Evolutionary conservation across 2,888 invertebrate species (phyloP), one percentile per base, ranked within the genome.

Genomic region (Synanthedon tipuliformis): DNA sequence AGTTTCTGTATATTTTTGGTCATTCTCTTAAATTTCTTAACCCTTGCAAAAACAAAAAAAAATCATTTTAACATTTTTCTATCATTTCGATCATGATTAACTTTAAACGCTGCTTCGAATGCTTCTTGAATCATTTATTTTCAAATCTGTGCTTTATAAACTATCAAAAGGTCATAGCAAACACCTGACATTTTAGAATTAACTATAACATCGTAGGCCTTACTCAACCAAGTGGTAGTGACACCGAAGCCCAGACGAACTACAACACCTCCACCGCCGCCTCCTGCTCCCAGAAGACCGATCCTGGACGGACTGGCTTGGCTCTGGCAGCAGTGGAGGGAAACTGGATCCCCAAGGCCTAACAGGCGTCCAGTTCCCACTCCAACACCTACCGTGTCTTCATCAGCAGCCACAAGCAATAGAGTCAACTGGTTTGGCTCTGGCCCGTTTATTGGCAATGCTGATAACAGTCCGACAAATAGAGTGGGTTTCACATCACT

Each of bases 251-350:
- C 83, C 50, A 74, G 84, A 61, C 71, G 83, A 56, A 79, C 81
- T 48, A 82, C 76, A 48, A 86, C 85, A 52, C 66, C 78, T n/a
- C 73, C 73, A 40, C 78, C 77, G 27, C 77, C 85, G 3, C 81
- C 88, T 10, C 78, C 89, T n/a, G 75, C 87, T 8, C 81, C 82
- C 4, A 65, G 84, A 59, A 85, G 71, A 58, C 89, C 91, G 4
- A 75, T 89, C 50, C 61, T 89, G 56, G 89, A 89, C 51, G 89
- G 89, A n/a, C 65, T 89, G 50, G 82, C 89, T 18, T 89, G 89
- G 89, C 71, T 89, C 11, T 89, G 89, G 89, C 87, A 88, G 68
- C 87, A 89, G 61, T 89, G 89, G 89, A 78, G 89, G 51, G 88
- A 89, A 41, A 89, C 89, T 11, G 84, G 66, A 52, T 64, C 65